Evolutionary conservation across 1,140 invertebrate genomes (phyloP).

Genomic region (Sweltsa coloradensis): DNA sequence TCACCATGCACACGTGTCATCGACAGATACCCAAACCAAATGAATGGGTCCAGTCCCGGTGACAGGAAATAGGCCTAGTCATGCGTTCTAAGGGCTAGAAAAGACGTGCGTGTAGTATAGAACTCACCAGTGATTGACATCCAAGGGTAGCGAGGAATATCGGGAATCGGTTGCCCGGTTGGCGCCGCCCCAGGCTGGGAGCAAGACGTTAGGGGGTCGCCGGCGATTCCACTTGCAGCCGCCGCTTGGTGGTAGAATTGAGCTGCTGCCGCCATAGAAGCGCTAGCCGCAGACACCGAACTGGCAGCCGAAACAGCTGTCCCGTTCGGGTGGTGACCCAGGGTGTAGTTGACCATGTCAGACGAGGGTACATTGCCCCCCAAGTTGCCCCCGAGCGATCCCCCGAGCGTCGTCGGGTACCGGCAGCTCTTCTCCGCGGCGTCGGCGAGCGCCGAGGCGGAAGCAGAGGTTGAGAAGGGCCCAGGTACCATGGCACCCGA

Average conservation of each 20-base stretch:
- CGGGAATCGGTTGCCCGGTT: slow-evolving; percentile 61
- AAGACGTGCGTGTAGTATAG: too few relatives aligned
- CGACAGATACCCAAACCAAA: too few relatives aligned
- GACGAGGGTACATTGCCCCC: slow-evolving; percentile 48
- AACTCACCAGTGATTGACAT: slow-evolving; percentile 94
- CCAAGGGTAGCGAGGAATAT: slow-evolving; percentile 90
- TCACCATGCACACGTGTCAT: too few relatives aligned
- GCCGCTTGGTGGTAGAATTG: slow-evolving; percentile 79
- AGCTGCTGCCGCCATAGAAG: slow-evolving; percentile 65
- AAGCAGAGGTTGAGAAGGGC: slow-evolving; percentile 36
- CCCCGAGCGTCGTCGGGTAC: slow-evolving; percentile 43
- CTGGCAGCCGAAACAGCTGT: slow-evolving; percentile 35
- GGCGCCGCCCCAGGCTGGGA: slow-evolving; percentile 45
- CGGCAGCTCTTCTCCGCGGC: slow-evolving; percentile 44
- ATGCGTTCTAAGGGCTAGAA: too few relatives aligned
- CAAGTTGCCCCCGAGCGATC: slow-evolving; percentile 64
- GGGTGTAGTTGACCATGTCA: slow-evolving; percentile 68
- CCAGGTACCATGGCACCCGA: slow-evolving; percentile 52
- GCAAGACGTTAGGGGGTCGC: slow-evolving; percentile 46
- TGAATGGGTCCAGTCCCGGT: too few relatives aligned
- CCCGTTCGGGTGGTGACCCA: slow-evolving; percentile 52
- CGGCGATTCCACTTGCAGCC: slow-evolving; percentile 45
- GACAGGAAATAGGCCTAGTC: too few relatives aligned
- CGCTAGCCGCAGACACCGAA: slow-evolving; percentile 50
- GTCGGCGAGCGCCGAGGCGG: slow-evolving; percentile 39